Evolutionary conservation across 2,888 invertebrate species (phyloP), one percentile per base, ranked within the genome.

Genomic region (Philereme transversata): DNA sequence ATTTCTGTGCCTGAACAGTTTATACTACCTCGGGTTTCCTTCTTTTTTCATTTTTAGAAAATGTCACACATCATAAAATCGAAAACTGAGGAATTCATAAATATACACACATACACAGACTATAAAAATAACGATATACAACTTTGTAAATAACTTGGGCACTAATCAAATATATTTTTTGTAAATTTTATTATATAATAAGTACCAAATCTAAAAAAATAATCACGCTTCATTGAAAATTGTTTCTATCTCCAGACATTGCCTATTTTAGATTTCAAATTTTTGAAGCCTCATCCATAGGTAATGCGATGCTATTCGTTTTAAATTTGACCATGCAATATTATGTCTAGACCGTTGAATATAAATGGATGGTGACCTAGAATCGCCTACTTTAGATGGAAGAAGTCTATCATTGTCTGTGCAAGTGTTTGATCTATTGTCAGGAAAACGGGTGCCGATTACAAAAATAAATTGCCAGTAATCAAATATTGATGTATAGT

Each of bases 281-380:
- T 85, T 81, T 75, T 68, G 56, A 72, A 75, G 79, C 73, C 90
- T 90, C 91, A 91, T 92, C 87, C 91, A 91, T 91, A 86, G 73
- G 83, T 88, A 88, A 87, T 86, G 77, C 77, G 83, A 86, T 83
- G 87, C 81, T 82, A 87, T 86, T 87, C 87, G 74, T 84, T 90
- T 88, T 83, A 87, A 88, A 90, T 92, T 92, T 87, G 91, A 89
- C 90, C 89, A 88, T 91, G 91, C 91, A 91, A 89, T 90, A 22
- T 22, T 22, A 89, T 86, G 89, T 91, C 92, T 90, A 90, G 91
- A 90, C 87, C 70, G 72, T 72, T 80, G 91, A 92, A 91, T 92
- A 90, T 87, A 80, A 91, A 91, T 89, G 78, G 77, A 73, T 74
- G 82, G 84, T 90, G 90, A 88, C 92, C 92, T 92, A 91, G 90